Evolutionary conservation across 2,888 invertebrate species (phyloP), one percentile per base, ranked within the genome.

Genomic region (Thumatha senex): DNA sequence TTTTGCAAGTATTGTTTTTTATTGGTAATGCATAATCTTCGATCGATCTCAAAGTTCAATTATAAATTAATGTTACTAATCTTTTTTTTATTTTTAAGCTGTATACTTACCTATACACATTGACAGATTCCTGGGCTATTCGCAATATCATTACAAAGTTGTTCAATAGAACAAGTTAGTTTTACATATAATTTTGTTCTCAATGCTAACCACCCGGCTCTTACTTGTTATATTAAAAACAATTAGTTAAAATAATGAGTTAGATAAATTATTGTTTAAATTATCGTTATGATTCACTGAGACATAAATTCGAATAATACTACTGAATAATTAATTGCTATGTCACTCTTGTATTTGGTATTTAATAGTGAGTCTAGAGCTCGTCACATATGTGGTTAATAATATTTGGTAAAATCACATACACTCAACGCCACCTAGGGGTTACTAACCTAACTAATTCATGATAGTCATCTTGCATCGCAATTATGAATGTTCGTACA

Each of bases 221-320:
- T 54, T 60, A 67, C 48, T 61, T 56, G 56, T 61, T 65, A 48
- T 61, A 65, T 42, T 50, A 54, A 51, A 54, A 41, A 61, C 51
- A 53, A 54, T 64, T 67, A 61, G 65, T 67, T 67, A 67, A 63
- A 41, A 47, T 48, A 66, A 68, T 61, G 43, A 43, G 18, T 58
- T 65, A 66, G 68, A 51, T 45, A 61, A 65, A 35, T 53, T 67
- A 67, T 64, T 64, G 42, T 63, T 64, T 55, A 40, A 53, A 51
- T 54, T 67, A 49, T 67, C 43, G 56, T 65, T 67, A 48, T 30
- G 9, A 29, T 34, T 24, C 40, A 45, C 47, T 48, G 52, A 53
- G 46, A 33, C 30, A 35, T 24, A 29, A 24, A 40, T 43, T 1
- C 24, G 40, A 15, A 42, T 15, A 18, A 10, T 24, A 24, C 18